Conservation (phyloP, 2,113 vertebrate genomes). For the Capreolus pygargus region DNA sequence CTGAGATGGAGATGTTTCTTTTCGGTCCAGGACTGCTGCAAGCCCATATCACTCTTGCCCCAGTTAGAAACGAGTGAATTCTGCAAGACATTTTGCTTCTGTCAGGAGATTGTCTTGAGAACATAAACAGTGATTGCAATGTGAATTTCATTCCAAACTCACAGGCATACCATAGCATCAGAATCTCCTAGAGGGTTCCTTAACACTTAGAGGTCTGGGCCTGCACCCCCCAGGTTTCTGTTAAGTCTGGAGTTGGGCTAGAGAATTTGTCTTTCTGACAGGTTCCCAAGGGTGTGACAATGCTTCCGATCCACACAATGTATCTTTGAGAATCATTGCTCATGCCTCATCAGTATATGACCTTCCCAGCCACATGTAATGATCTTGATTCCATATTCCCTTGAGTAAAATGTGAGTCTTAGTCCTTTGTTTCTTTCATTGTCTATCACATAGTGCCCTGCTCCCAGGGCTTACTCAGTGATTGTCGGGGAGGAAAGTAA, state of each 20-base stretch:
- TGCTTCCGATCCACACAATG: not conserved
- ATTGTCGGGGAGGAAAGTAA: not conserved
- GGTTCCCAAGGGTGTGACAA: not conserved
- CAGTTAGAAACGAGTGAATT: not conserved
- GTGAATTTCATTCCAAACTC: not conserved
- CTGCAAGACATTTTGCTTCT: not conserved
- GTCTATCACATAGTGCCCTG: not conserved
- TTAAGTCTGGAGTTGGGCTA: not conserved
- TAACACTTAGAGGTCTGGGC: not conserved
- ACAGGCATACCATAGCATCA: rapidly evolving
- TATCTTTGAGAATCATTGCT: not conserved
- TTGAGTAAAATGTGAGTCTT: not conserved
- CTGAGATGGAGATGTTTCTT: not conserved
- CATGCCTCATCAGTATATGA: not conserved
- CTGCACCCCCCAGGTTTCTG: not conserved
- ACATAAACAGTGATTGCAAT: not conserved
- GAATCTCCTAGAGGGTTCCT: not conserved
- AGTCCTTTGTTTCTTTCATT: not conserved
- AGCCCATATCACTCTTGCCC: not conserved
- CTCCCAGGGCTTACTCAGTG: not conserved
- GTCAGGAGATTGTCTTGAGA: not conserved
- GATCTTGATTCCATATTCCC: not conserved
- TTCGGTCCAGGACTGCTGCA: not conserved
- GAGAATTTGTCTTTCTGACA: not conserved
- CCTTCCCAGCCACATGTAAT: not conserved